These are phyloP conservation scores for Fopius arisanus DNA, from an alignment of 1,140 invertebrate genomes.

Conservation along the genomic window DNA sequence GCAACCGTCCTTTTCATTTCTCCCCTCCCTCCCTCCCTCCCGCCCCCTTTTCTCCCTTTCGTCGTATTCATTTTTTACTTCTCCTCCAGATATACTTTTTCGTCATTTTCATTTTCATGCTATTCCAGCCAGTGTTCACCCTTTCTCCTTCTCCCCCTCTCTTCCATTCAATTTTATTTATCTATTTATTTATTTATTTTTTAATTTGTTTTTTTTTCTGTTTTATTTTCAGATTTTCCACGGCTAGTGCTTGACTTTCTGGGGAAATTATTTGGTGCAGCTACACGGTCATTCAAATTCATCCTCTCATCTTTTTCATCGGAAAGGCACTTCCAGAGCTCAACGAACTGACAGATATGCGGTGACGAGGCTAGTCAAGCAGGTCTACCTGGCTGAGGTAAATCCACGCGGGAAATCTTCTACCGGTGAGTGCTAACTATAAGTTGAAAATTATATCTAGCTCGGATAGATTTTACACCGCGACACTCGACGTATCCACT, in stretches of 20 bases:
- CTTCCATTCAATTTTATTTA: neutral
- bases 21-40: slow-evolving; percentile 12
- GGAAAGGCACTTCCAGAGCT: slow-evolving; percentile 36
- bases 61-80: neutral
- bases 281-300: no score
- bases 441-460: neutral
- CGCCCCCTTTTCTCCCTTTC: neutral
- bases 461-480: neutral
- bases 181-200: neutral
- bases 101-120: neutral
- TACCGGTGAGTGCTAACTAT: slow-evolving; percentile 1
- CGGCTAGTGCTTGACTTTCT: no score
- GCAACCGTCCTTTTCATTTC: slow-evolving; percentile 17
- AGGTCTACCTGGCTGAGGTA: slow-evolving; percentile 23
- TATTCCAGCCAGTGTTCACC: neutral
- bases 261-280: no score
- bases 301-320: no score
- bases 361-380: slow-evolving; percentile 32
- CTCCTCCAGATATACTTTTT: neutral
- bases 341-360: slow-evolving; percentile 37
- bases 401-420: slow-evolving; percentile 24
- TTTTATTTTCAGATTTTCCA: no score
- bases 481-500: no score
- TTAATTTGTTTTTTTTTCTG: neutral
- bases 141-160: neutral